Evolutionary conservation across 2,113 vertebrate species (phyloP), one percentile per base, ranked within the genome.

Genomic region (Vulpes ferrilata): DNA sequence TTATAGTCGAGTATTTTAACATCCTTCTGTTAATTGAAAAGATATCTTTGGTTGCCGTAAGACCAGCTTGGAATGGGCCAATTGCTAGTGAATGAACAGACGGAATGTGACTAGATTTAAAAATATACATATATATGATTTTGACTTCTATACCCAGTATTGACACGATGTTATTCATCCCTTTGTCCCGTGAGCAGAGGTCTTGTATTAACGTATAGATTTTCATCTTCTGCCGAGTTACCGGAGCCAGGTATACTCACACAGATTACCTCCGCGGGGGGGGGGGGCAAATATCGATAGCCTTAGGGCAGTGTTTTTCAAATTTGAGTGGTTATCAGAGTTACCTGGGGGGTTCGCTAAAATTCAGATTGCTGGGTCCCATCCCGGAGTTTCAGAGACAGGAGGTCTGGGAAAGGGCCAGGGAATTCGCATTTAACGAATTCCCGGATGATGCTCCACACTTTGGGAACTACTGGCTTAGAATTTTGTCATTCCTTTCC

Each of bases 1-100:
- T 55, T 83, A 62, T 12, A 69, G 30, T 32, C 82, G 53, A n/a
- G 59, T 16, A 59, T 65, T 85, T 95, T 53, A 97, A 96, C 7
- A 65, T 16, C 22, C 20, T 71, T 69, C 30, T 86, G 22, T 38
- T 93, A 88, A 90, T 8, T 57, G 20, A 87, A 84, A 48, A 80
- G 53, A 15, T 59, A 65, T 93, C 79, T 76, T 93, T 19, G 53
- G 55, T 57, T 93, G 62, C 20, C 64, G 0, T 74, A 76, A 57
- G 7, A 62, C 38, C 73, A 79, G 23, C 62, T 76, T 73, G 73
- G 13, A 96, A 93, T 60, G 17, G 35, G 43, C 20, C 38, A 51
- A 62, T 13, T 76, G 16, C 53, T 30, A 38, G 12, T 20, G 9
- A 11, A 32, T 64, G 51, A 43, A 59, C 43, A 83, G 43, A 53